Conservation (phyloP, 1,140 invertebrate genomes). For the Zaprionus gabonicus region DNA sequence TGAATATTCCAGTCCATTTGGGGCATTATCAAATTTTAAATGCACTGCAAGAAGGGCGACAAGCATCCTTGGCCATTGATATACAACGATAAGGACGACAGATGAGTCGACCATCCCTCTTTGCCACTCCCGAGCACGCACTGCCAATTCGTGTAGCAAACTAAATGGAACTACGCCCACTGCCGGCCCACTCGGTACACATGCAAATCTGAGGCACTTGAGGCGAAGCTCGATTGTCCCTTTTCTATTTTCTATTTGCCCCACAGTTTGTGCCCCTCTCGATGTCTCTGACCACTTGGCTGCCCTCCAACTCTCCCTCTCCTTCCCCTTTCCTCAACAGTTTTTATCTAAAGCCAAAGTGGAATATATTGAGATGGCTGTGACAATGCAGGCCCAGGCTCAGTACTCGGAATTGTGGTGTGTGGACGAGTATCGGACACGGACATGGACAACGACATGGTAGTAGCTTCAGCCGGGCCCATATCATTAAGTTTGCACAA, state of each 20-base stretch:
- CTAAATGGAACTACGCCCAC: conserved; percentile 21
- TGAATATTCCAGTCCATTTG: conserved; percentile 61
- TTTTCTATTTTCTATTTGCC: conserved; percentile 45
- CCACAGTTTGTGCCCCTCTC: conserved; percentile 8
- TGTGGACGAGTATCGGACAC: conserved; percentile 22
- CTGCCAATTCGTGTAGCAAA: conserved; percentile 51
- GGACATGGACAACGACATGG: conserved; percentile 27
- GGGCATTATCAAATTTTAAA: conserved; percentile 70
- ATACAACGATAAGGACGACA: conserved; percentile 71
- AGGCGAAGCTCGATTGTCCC: conserved; percentile 52
- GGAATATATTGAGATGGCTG: conserved; percentile 64
- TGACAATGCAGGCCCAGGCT: conserved; percentile 43
- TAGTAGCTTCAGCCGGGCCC: conserved; percentile 41
- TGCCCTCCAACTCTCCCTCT: conserved; percentile 15
- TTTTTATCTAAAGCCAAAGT: conserved; percentile 56
- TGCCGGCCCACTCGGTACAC: conserved; percentile 17
- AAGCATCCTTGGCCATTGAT: conserved; percentile 63
- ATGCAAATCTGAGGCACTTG: conserved; percentile 75
- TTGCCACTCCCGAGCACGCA: conserved; percentile 9
- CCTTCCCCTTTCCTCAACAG: background rate
- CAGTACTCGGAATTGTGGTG: conserved; percentile 50
- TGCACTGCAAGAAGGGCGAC: conserved; percentile 47
- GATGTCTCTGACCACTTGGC: conserved; percentile 62
- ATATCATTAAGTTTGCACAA: conserved; percentile 72
- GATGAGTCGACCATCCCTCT: conserved; percentile 47